Evolutionary conservation across 2,113 vertebrate genomes (phyloP).

Genomic region (Macheiramphus alcinus): DNA sequence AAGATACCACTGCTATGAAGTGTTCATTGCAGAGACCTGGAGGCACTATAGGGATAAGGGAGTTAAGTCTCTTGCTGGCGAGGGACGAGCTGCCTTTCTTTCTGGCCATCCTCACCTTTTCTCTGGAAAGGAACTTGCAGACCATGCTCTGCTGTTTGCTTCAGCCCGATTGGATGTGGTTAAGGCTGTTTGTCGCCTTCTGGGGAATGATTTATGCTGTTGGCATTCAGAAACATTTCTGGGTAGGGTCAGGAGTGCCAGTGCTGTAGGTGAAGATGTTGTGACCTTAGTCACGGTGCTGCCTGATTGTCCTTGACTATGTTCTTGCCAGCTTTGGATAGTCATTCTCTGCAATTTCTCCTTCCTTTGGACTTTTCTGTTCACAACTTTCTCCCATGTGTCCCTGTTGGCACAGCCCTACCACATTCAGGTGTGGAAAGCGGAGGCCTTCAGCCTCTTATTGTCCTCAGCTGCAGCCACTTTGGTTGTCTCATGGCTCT

Average conservation of each 20-base stretch:
- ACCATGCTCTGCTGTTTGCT: background rate
- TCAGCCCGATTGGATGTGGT: background rate
- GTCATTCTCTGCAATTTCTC: background rate
- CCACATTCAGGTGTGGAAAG: background rate
- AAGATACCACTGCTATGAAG: background rate
- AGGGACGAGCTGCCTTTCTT: background rate
- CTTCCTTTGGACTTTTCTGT: background rate
- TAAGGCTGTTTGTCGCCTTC: background rate
- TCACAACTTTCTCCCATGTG: background rate
- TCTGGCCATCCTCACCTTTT: background rate
- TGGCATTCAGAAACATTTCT: background rate
- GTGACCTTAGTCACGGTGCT: background rate
- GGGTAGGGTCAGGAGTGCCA: background rate
- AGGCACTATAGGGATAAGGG: fast-evolving
- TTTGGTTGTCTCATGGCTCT: background rate
- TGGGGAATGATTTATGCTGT: background rate
- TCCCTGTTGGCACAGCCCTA: background rate
- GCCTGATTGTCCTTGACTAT: background rate
- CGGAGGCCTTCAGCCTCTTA: background rate
- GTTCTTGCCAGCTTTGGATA: background rate
- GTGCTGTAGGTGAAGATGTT: background rate
- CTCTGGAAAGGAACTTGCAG: background rate
- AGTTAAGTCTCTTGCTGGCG: background rate
- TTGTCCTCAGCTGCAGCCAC: background rate
- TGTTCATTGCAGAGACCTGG: background rate